These are phyloP conservation scores for Microctenopoma steveboyesi DNA, from an alignment of 2,797 vertebrate genomes.

Conservation along the genomic window DNA sequence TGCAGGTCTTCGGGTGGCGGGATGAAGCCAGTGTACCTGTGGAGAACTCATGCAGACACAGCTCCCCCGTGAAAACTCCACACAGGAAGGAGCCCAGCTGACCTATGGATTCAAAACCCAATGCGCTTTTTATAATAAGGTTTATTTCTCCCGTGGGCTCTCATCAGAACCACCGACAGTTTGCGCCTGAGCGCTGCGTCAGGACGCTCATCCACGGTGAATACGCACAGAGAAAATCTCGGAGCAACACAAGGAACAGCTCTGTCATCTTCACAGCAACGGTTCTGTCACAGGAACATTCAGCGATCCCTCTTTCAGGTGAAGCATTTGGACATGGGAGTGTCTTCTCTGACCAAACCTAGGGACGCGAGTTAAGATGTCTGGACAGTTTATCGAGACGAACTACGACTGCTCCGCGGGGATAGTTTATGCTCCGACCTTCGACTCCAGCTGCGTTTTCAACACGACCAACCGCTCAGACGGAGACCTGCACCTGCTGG, in stretches of 20 bases:
- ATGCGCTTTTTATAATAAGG: background rate
- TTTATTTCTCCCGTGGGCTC: background rate
- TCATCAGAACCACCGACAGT: slow-evolving; percentile 52
- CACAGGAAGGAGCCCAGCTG: too few relatives aligned
- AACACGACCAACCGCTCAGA: slow-evolving; percentile 73
- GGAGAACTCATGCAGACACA: too few relatives aligned
- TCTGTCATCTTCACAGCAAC: slow-evolving; percentile 46
- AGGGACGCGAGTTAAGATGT: slow-evolving; percentile 68
- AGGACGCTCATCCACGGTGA: slow-evolving; percentile 10
- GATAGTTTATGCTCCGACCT: slow-evolving; percentile 43
- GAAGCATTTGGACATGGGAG: slow-evolving; percentile 1
- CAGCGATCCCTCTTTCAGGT: background rate
- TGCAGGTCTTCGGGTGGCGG: too few relatives aligned
- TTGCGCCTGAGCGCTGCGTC: slow-evolving; percentile 42
- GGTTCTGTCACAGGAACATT: too few relatives aligned
- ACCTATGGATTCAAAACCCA: too few relatives aligned
- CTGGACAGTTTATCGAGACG: slow-evolving; percentile 55
- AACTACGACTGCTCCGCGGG: slow-evolving; percentile 56
- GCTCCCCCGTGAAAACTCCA: too few relatives aligned
- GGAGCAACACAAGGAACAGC: slow-evolving; percentile 17
- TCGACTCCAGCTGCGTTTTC: slow-evolving; percentile 66
- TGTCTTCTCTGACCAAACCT: slow-evolving; percentile 33
- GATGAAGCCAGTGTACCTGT: too few relatives aligned
- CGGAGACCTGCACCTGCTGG: slow-evolving; percentile 27
- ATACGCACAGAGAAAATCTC: slow-evolving; percentile 30